These are phyloP conservation scores for Alectoris magna DNA, from an alignment of 2,797 vertebrate species.

Conservation along the genomic window DNA sequence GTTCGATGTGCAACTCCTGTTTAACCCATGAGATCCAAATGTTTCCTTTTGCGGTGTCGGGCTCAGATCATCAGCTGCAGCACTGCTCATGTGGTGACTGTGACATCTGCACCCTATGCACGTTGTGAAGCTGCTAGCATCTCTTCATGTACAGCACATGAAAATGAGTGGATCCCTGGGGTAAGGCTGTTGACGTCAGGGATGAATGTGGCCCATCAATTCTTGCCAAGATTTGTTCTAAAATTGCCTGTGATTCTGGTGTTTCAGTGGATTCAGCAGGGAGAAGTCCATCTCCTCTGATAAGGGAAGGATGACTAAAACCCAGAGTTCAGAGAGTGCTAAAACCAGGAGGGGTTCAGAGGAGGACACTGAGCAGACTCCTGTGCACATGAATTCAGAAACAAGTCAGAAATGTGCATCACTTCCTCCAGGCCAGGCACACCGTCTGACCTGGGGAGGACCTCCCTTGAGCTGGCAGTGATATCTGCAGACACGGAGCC, in stretches of 20 bases:
- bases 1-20: background rate
- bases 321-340: background rate
- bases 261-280: background rate
- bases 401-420: background rate
- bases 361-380: background rate
- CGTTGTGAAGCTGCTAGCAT: background rate
- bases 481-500: background rate
- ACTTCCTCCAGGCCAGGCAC: background rate
- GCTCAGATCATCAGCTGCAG: fast-evolving
- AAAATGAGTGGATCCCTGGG: background rate
- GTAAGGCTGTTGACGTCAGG: background rate
- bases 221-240: background rate
- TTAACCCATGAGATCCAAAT: background rate
- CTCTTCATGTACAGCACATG: fast-evolving
- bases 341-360: background rate
- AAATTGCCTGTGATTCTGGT: background rate
- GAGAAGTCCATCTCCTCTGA: background rate
- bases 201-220: background rate
- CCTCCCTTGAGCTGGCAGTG: background rate
- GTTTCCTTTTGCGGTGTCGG: fast-evolving
- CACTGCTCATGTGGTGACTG: background rate
- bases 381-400: background rate
- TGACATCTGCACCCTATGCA: background rate
- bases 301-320: background rate
- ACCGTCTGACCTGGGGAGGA: background rate